phyloP scores from a whole-genome alignment of 2,888 invertebrate genomes.

The Hydropsyche betteni region DNA sequence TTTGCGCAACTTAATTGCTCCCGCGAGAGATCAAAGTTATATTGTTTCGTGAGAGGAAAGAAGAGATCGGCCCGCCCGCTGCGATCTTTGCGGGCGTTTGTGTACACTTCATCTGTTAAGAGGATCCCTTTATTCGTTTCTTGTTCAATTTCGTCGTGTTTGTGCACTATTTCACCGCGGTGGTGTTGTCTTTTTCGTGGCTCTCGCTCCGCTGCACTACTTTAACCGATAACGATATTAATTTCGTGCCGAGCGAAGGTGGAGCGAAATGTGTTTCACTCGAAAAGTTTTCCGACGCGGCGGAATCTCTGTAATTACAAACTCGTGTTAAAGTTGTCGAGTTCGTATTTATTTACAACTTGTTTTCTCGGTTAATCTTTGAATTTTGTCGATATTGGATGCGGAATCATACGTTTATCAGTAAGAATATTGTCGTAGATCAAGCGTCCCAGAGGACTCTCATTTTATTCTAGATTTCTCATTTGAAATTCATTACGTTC shows the following conservation, averaged over 20 bases:
- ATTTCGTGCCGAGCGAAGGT: not conserved
- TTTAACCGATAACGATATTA: conserved; percentile 29
- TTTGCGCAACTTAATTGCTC: conserved; percentile 49
- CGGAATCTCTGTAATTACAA: too few species aligned
- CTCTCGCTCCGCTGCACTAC: not conserved
- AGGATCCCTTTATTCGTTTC: not conserved
- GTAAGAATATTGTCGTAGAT: too few species aligned
- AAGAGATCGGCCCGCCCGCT: conserved; percentile 18
- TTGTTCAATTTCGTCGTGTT: conserved; percentile 21
- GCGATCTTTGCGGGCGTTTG: conserved; percentile 1
- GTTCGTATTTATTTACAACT: not conserved
- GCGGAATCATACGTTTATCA: too few species aligned
- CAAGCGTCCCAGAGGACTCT: too few species aligned
- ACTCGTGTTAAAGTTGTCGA: too few species aligned
- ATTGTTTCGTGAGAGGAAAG: conserved; percentile 44
- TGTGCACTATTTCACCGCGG: not conserved
- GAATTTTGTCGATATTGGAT: too few species aligned
- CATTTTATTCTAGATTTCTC: too few species aligned
- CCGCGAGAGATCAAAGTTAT: conserved; percentile 50
- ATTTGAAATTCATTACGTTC: too few species aligned
- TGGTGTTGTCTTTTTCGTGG: conserved; percentile 6
- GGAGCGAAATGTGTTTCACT: conserved; percentile 1
- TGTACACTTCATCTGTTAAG: conserved; percentile 14
- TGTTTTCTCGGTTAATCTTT: not conserved
- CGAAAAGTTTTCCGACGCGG: not conserved